Evolutionary conservation across 2,888 invertebrate species (phyloP).

Genomic region (Chrysomela aeneicollis): DNA sequence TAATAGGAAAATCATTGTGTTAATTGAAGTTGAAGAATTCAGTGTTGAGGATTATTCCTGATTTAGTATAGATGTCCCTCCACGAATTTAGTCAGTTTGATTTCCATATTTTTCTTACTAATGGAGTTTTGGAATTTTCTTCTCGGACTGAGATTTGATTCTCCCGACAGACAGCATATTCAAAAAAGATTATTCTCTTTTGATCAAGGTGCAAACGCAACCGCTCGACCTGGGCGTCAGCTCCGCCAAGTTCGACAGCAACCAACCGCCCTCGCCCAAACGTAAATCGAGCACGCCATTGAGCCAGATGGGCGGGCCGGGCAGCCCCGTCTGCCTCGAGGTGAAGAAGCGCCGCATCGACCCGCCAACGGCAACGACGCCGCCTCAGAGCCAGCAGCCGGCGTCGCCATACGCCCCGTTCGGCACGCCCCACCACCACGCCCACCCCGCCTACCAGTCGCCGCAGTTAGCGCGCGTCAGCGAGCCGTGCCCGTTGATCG

Average conservation of each 20-base stretch:
- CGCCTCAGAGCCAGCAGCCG: too few species aligned
- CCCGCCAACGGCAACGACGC: slow-evolving; percentile 44
- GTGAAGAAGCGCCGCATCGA: slow-evolving; percentile 72
- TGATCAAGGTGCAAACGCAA: slow-evolving; percentile 72
- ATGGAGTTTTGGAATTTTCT: too few species aligned
- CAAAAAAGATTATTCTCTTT: background rate
- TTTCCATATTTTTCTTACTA: too few species aligned
- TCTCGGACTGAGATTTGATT: too few species aligned
- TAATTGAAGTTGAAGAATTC: too few species aligned
- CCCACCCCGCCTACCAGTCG: slow-evolving; percentile 41
- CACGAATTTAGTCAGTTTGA: too few species aligned
- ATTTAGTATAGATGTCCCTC: too few species aligned
- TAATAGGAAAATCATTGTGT: too few species aligned
- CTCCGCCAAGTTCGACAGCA: slow-evolving; percentile 61
- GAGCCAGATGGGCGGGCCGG: slow-evolving; percentile 47
- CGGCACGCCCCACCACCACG: slow-evolving; percentile 30
- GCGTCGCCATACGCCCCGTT: background rate
- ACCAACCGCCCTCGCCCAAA: slow-evolving; percentile 65
- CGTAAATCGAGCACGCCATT: slow-evolving; percentile 67
- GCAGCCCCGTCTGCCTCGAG: slow-evolving; percentile 65
- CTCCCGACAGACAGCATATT: too few species aligned
- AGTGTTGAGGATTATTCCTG: too few species aligned
- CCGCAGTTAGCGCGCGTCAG: slow-evolving; percentile 67
- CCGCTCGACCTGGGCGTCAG: slow-evolving; percentile 79
- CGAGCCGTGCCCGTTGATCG: slow-evolving; percentile 75